Conservation (phyloP, 2,113 vertebrate species). For the Tympanuchus pallidicinctus region DNA sequence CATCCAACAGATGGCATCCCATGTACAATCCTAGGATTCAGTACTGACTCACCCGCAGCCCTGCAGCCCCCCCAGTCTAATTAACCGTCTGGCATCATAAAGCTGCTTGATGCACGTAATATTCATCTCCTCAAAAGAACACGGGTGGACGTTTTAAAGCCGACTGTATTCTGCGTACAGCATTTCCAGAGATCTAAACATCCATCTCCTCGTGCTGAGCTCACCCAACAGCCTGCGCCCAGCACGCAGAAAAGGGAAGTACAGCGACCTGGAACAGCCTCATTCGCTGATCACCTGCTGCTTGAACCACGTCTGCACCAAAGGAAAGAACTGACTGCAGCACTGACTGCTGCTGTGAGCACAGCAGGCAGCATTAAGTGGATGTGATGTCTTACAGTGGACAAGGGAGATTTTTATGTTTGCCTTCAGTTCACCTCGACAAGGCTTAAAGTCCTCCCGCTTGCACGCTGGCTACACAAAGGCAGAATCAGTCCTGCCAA, state of each 20-base stretch:
- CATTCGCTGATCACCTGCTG: not conserved
- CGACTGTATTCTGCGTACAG: not conserved
- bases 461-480: accelerated
- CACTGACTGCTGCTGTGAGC: not conserved
- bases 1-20: constrained; percentile 43
- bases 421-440: not conserved
- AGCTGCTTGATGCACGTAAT: not conserved
- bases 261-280: not conserved
- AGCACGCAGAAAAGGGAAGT: not conserved
- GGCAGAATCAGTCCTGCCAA: not conserved
- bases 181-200: constrained; percentile 22
- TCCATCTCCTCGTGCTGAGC: not conserved
- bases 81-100: not conserved
- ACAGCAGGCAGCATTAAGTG: not conserved
- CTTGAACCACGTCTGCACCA: not conserved
- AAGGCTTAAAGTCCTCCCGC: not conserved
- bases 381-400: not conserved
- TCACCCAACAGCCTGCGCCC: not conserved
- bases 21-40: not conserved
- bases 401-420: not conserved
- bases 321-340: not conserved
- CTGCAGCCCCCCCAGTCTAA: not conserved
- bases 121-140: not conserved
- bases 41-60: not conserved
- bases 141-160: not conserved